Evolutionary conservation across 2,113 vertebrate genomes (phyloP).

Genomic region (Herpailurus yagouaroundi): DNA sequence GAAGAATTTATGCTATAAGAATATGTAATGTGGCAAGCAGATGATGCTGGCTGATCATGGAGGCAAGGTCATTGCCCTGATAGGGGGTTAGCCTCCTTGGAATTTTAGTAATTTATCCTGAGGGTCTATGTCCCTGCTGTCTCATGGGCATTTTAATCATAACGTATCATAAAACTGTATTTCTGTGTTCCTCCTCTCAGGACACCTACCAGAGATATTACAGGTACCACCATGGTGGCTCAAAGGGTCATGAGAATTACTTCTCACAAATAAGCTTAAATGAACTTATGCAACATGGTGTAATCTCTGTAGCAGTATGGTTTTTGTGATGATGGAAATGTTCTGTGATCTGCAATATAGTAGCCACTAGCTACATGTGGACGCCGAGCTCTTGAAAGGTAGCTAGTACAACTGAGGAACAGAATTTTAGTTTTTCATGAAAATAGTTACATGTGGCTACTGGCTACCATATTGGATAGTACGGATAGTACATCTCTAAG

Average conservation of each 20-base stretch:
- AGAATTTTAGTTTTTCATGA: neutral
- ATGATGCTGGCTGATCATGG: neutral
- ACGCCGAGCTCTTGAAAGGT: neutral
- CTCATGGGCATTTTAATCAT: neutral
- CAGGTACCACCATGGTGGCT: neutral
- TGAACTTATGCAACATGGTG: neutral
- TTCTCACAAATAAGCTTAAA: neutral
- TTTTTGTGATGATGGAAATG: neutral
- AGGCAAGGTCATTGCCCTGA: neutral
- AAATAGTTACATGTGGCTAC: neutral
- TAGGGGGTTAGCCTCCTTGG: neutral
- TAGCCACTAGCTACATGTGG: neutral
- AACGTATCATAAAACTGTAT: neutral
- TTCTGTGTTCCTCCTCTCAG: neutral
- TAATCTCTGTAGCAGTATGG: neutral
- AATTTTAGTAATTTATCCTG: neutral
- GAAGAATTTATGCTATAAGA: neutral
- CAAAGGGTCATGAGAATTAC: neutral
- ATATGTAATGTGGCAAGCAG: too few species aligned
- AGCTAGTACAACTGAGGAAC: neutral
- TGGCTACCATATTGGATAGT: neutral
- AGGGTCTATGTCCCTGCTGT: neutral
- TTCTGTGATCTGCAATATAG: neutral
- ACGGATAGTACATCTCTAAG: neutral
- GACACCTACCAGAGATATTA: neutral